These are phyloP conservation scores for Butorides virescens DNA, from an alignment of 2,113 vertebrate genomes.

Conservation along the genomic window DNA sequence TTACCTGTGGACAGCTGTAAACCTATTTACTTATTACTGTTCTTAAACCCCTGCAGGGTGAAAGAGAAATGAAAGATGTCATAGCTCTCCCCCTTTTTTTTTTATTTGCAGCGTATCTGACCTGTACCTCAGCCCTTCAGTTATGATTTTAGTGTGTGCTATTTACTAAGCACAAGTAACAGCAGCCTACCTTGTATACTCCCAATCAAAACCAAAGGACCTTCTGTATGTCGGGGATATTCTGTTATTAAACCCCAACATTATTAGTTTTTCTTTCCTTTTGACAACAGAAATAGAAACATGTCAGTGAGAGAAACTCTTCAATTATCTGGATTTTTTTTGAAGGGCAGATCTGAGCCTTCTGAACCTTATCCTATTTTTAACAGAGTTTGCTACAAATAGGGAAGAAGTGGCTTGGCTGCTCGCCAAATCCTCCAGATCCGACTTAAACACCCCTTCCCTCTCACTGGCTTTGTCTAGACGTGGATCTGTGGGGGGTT, in stretches of 20 bases:
- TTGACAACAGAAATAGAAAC: slow-evolving; percentile 39
- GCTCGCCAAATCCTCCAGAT: slow-evolving; percentile 4
- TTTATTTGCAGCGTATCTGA: background rate
- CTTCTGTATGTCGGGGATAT: slow-evolving; percentile 31
- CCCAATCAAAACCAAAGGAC: slow-evolving; percentile 54
- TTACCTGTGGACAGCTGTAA: background rate
- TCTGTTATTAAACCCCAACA: slow-evolving; percentile 48
- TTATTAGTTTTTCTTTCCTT: slow-evolving; percentile 56
- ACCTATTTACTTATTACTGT: background rate
- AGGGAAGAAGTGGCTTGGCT: background rate
- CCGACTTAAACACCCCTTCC: background rate
- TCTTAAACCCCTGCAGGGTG: slow-evolving; percentile 32
- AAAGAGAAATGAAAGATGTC: slow-evolving; percentile 36
- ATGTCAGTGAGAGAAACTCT: slow-evolving; percentile 28
- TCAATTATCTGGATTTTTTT: slow-evolving; percentile 56
- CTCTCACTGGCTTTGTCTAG: slow-evolving; percentile 11
- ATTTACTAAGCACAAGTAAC: slow-evolving; percentile 5
- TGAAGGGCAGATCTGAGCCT: slow-evolving; percentile 37
- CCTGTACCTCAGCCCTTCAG: slow-evolving; percentile 8
- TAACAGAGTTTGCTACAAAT: background rate
- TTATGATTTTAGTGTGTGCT: background rate
- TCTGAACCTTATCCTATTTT: slow-evolving; percentile 43
- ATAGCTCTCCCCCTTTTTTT: background rate
- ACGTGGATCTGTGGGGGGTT: background rate
- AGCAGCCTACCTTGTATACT: slow-evolving; percentile 36